Percentiles rank a stretch among this genome's conserved stretches.
phyloP scores from a whole-genome alignment of 2,888 invertebrate species.

The Endomychus coccineus region DNA sequence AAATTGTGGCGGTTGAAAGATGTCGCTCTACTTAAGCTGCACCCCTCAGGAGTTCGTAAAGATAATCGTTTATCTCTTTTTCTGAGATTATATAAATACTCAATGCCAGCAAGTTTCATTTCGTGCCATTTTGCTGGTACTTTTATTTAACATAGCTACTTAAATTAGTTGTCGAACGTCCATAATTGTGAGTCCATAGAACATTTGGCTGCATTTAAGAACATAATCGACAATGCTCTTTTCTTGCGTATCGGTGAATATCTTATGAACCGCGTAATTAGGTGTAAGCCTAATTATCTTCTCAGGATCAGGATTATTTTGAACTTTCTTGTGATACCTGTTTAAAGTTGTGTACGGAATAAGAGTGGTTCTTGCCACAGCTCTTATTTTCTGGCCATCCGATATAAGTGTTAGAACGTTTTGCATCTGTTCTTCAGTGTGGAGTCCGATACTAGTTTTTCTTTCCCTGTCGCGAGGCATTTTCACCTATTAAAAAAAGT shows the following conservation, averaged over 20 bases:
- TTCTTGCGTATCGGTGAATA: conserved; percentile 1
- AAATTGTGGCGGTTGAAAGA: conserved; percentile 16
- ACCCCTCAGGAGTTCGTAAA: conserved; percentile 22
- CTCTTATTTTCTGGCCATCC: conserved; percentile 3
- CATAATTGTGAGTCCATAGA: too few species aligned
- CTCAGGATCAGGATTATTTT: conserved; percentile 1
- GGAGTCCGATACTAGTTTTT: conserved; percentile 4
- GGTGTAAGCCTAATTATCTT: conserved; percentile 1
- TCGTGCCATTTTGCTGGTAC: too few species aligned
- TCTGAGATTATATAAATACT: conserved; percentile 19
- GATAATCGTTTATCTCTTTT: conserved; percentile 15
- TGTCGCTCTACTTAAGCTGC: conserved; percentile 19
- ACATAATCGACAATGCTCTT: conserved; percentile 1
- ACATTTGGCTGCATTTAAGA: too few species aligned
- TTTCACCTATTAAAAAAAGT: background rate
- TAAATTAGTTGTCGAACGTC: too few species aligned
- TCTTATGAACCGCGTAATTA: conserved; percentile 1
- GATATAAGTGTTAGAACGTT: conserved; percentile 3
- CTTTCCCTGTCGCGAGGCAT: conserved; percentile 1
- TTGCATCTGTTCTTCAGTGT: conserved; percentile 3
- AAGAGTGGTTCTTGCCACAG: background rate
- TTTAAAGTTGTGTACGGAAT: conserved; percentile 2
- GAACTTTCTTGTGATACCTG: conserved; percentile 1
- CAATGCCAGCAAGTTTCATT: conserved; percentile 21
- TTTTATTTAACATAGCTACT: too few species aligned